phyloP scores from a whole-genome alignment of 1,140 invertebrate genomes.

The Lanistes nyassanus region DNA sequence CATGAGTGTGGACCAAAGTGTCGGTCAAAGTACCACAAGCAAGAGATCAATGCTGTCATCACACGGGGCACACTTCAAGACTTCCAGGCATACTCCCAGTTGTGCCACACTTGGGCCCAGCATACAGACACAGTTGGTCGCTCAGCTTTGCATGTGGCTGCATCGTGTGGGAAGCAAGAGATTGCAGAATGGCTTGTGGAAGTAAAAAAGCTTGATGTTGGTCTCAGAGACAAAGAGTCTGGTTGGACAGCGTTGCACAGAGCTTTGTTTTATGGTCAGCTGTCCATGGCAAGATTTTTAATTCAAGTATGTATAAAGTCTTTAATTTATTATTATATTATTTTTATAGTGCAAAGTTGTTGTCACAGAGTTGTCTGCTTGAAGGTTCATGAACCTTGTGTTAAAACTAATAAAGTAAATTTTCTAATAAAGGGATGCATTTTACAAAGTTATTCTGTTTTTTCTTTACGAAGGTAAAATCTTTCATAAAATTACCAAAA shows the following conservation, averaged over 20 bases:
- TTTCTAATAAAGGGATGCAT: not conserved
- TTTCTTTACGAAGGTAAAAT: not conserved
- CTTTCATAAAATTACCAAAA: too few relatives aligned
- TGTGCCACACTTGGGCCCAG: conserved; percentile 72
- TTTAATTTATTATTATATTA: not conserved
- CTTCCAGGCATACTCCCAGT: conserved; percentile 63
- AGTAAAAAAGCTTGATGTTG: conserved; percentile 72
- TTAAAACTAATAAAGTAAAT: not conserved
- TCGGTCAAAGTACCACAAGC: conserved; percentile 73
- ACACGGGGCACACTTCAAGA: conserved; percentile 68
- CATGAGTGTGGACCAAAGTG: conserved; percentile 68
- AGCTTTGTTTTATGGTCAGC: conserved; percentile 81
- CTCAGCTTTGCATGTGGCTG: conserved; percentile 76
- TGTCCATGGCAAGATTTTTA: conserved; percentile 74
- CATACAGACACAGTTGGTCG: conserved; percentile 70
- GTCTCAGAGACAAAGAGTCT: conserved; percentile 76
- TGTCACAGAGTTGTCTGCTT: too few relatives aligned
- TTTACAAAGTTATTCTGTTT: not conserved
- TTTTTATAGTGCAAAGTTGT: not conserved
- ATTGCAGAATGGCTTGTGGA: conserved; percentile 77
- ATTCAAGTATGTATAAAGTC: conserved; percentile 69
- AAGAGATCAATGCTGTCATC: conserved; percentile 71
- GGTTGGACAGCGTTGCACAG: conserved; percentile 81
- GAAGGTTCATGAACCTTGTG: too few relatives aligned
- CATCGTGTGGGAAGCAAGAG: conserved; percentile 74